Percentiles rank a stretch among this genome's conserved stretches.
phyloP scores from a whole-genome alignment of 2,888 invertebrate species.

The Philereme transversata region DNA sequence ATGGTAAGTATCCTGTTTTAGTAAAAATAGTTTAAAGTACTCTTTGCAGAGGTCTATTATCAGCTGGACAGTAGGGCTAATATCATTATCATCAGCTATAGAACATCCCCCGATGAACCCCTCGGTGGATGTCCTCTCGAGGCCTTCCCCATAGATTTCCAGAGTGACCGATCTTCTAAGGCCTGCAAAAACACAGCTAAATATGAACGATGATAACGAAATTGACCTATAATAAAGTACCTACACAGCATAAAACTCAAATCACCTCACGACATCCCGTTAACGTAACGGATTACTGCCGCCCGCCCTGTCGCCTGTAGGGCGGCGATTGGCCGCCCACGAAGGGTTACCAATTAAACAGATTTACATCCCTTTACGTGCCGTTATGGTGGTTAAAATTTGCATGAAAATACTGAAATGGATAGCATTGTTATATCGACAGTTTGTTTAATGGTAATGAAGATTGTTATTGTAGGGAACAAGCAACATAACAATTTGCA shows the following conservation, averaged over 20 bases:
- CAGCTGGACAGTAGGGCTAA: too few species aligned
- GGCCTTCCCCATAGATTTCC: too few species aligned
- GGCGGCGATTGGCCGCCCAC: slow-evolving; percentile 27
- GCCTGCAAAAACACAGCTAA: too few species aligned
- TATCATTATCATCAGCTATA: too few species aligned
- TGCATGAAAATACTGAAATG: slow-evolving; percentile 54
- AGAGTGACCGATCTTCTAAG: too few species aligned
- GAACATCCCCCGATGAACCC: too few species aligned
- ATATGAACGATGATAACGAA: too few species aligned
- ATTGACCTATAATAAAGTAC: not conserved
- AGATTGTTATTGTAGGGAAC: slow-evolving; percentile 7
- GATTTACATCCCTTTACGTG: slow-evolving; percentile 53
- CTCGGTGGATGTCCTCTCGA: too few species aligned
- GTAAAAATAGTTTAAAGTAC: too few species aligned
- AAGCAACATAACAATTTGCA: too few species aligned
- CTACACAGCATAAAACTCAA: not conserved
- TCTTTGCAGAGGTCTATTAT: too few species aligned
- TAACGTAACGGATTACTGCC: slow-evolving; percentile 8
- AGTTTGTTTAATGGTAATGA: slow-evolving; percentile 25
- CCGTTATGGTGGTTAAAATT: slow-evolving; percentile 55
- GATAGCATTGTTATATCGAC: slow-evolving; percentile 32
- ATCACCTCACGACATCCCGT: not conserved
- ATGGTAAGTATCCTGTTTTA: too few species aligned
- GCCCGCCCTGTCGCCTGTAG: slow-evolving; percentile 32
- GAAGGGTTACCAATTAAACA: slow-evolving; percentile 61